A percentile compares a stretch with the other conserved stretches of the same genome.
Conservation (phyloP, 2,888 invertebrate genomes). For the Itoplectis maculator region DNA sequence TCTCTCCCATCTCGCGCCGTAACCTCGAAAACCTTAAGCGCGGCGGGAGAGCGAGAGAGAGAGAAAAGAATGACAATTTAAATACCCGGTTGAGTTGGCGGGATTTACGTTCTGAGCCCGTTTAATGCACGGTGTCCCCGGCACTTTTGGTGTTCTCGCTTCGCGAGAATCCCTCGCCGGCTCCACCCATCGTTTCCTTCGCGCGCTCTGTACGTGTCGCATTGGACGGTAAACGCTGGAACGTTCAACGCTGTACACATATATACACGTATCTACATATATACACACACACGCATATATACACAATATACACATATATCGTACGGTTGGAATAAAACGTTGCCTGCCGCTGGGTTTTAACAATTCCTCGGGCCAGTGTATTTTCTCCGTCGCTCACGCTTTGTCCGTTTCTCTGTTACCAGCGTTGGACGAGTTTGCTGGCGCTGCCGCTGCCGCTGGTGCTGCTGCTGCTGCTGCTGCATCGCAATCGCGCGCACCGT, state of each 20-base stretch:
- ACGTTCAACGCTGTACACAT: conserved; percentile 18
- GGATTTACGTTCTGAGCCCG: conserved; percentile 48
- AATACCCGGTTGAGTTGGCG: conserved; percentile 30
- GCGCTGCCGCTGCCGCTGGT: too few relatives aligned
- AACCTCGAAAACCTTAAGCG: not conserved
- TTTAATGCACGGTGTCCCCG: conserved; percentile 46
- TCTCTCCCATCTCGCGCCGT: not conserved
- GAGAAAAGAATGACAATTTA: conserved; percentile 14
- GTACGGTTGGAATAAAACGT: conserved; percentile 46
- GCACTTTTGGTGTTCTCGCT: conserved; percentile 54
- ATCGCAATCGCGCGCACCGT: conserved; percentile 55
- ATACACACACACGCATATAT: not conserved
- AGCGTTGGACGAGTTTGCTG: conserved; percentile 38
- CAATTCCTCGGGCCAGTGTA: conserved; percentile 49
- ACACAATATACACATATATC: not conserved
- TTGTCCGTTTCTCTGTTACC: conserved; percentile 21
- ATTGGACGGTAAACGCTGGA: conserved; percentile 26
- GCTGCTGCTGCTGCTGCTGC: not conserved
- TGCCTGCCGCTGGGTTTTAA: conserved; percentile 43
- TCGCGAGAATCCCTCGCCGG: conserved; percentile 45
- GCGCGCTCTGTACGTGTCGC: conserved; percentile 17
- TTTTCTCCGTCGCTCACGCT: conserved; percentile 30
- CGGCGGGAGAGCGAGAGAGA: not conserved
- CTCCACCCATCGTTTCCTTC: conserved; percentile 60
- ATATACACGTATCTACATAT: too few relatives aligned